Evolutionary conservation across 2,797 vertebrate species (phyloP), one percentile per base, ranked within the genome.

Genomic region (Trematomus bernacchii): DNA sequence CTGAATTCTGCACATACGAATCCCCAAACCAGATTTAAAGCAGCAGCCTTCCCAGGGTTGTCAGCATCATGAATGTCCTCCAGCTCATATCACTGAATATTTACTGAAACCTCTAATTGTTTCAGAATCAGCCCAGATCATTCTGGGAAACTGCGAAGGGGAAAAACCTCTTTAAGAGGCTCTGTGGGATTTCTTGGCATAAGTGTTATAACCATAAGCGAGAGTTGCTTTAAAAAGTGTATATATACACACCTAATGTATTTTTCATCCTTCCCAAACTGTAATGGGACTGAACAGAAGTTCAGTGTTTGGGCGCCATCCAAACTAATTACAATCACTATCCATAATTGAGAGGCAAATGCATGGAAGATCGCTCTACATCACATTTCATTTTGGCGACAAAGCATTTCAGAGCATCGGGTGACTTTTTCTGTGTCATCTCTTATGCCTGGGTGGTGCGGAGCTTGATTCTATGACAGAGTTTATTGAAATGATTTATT

Each of bases 311-410:
- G 86, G 79, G 86, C 84, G 83, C 91, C 84, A 81, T 94, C 93
- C 78, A 43, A 91, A 87, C 87, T 87, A 73, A 92, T 95, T 93
- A 93, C 68, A 85, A 63, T 94, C 92, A 91, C 69, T 30, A 94
- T 95, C 73, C 77, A 94, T 93, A 95, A 96, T 93, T 93, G 91
- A 95, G 87, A 82, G 77, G 87, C 77, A 84, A 91, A 92, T 54
- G 88, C 90, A 92, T 83, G 83, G 81, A 92, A 93, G 93, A 93
- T 81, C 52, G 71, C 79, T 89, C 85, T 60, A 79, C 91, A 91
- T 94, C 91, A 90, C 86, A 88, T 90, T 83, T 84, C 62, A 92
- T 94, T 93, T 90, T 75, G 66, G 87, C 91, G 91, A 94, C 91
- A 92, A 94, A 93, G 89, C 88, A 85, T 93, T 91, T 73, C 68